Conservation (phyloP, 35 echinoderm and acorn worm genomes). For the Ophiothrix spiculata region DNA sequence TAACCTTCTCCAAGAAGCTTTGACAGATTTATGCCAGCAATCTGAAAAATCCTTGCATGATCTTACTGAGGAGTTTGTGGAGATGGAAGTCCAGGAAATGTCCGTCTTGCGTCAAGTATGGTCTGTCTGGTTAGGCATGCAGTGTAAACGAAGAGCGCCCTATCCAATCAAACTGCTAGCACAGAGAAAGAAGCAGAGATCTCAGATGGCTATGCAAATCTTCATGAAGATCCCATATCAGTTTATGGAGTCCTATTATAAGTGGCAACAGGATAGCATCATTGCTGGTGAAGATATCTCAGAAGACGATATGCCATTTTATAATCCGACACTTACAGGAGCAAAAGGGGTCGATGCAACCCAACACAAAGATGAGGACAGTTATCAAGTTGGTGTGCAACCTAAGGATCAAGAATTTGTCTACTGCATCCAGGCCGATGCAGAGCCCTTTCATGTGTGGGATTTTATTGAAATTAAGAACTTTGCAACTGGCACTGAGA, state of each 20-base stretch:
- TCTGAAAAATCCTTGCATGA: background rate
- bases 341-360: background rate
- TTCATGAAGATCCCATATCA: no score
- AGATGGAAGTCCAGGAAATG: background rate
- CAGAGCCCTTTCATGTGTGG: constrained; percentile 43
- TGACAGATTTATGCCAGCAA: constrained; percentile 15
- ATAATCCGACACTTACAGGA: constrained; percentile 58
- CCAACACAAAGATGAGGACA: background rate
- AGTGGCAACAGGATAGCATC: background rate
- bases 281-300: background rate
- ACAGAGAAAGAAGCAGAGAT: constrained; percentile 12
- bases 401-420: constrained; percentile 5
- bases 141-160: background rate
- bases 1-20: constrained; percentile 17
- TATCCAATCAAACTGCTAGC: background rate
- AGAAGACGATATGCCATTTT: background rate
- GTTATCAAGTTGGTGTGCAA: no score
- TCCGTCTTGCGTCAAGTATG: constrained; percentile 24
- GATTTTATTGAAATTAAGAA: constrained; percentile 50
- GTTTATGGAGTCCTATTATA: no score
- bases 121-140: constrained; percentile 40
- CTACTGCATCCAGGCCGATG: constrained; percentile 36
- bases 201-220: no score
- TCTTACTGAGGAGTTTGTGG: constrained; percentile 16
- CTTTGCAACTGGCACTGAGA: background rate